Conservation (phyloP, 2,797 vertebrate genomes). For the Anolis apletophallus region DNA sequence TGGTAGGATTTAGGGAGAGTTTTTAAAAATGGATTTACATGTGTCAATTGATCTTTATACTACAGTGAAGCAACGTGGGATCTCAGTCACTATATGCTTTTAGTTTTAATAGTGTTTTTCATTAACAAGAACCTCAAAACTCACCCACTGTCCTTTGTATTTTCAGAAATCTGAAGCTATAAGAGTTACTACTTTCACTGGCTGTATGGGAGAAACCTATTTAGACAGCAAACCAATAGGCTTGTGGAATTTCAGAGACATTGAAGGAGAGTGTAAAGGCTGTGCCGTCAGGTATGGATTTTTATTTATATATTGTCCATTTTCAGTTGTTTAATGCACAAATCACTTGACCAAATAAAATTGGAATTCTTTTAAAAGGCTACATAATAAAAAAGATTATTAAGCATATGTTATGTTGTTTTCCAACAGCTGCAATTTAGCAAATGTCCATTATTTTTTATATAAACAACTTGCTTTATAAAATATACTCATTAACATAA, state of each 20-base stretch:
- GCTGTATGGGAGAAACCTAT: conserved; percentile 97
- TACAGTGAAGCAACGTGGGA: no score
- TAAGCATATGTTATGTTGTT: not conserved
- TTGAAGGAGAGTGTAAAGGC: conserved; percentile 94
- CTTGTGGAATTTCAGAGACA: conserved; percentile 96
- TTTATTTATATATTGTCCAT: not conserved
- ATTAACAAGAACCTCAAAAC: not conserved
- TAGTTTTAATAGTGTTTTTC: not conserved
- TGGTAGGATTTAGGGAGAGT: no score
- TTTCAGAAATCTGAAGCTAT: conserved; percentile 93
- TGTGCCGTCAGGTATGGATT: conserved; percentile 89
- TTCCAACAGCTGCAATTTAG: not conserved
- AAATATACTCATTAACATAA: not conserved
- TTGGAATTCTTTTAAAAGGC: not conserved
- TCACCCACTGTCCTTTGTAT: conserved; percentile 27
- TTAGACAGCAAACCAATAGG: conserved; percentile 95
- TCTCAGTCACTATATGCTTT: not conserved
- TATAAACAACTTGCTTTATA: not conserved
- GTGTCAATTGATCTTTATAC: no score
- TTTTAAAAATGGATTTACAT: no score
- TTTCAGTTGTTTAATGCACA: not conserved
- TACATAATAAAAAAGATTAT: not conserved
- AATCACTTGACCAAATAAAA: not conserved
- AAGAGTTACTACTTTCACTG: conserved; percentile 88
- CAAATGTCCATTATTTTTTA: not conserved